phyloP scores from a whole-genome alignment of 2,797 vertebrate genomes.

The Mormyrus proboscirostris region DNA sequence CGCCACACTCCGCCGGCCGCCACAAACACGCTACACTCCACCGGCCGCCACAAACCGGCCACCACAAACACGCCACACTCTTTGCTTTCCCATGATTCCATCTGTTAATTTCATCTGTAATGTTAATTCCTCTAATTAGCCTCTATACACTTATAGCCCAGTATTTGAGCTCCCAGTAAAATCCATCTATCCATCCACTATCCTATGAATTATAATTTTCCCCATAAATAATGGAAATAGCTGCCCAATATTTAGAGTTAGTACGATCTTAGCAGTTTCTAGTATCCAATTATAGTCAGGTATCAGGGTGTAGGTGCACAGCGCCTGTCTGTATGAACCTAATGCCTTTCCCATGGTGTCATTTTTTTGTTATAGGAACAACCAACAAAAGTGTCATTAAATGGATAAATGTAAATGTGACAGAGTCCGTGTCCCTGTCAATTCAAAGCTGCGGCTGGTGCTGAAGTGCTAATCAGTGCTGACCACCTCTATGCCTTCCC shows the following conservation, averaged over 20 bases:
- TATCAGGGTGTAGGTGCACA: constrained; percentile 20
- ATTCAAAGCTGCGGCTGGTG: not conserved
- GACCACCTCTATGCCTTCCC: not conserved
- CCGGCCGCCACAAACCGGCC: not conserved
- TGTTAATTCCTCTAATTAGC: not conserved
- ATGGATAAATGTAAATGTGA: not conserved
- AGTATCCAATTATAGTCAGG: not conserved
- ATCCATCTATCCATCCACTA: not conserved
- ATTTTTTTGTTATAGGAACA: not conserved
- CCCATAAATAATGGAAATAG: not conserved
- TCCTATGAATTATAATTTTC: not conserved
- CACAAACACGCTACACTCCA: no score
- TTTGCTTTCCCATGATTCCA: not conserved
- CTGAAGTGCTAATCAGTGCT: not conserved
- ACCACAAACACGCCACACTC: no score
- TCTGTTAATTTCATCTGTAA: not conserved
- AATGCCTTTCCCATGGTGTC: not conserved
- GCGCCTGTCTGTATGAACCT: constrained; percentile 15
- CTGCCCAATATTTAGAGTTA: not conserved
- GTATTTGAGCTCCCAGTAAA: not conserved
- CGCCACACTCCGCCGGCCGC: no score
- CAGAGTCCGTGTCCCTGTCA: not conserved
- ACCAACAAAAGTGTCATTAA: not conserved
- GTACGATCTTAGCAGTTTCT: not conserved
- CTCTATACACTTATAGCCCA: not conserved